phyloP scores from a whole-genome alignment of 2,797 vertebrate genomes.

The Thaleichthys pacificus region DNA sequence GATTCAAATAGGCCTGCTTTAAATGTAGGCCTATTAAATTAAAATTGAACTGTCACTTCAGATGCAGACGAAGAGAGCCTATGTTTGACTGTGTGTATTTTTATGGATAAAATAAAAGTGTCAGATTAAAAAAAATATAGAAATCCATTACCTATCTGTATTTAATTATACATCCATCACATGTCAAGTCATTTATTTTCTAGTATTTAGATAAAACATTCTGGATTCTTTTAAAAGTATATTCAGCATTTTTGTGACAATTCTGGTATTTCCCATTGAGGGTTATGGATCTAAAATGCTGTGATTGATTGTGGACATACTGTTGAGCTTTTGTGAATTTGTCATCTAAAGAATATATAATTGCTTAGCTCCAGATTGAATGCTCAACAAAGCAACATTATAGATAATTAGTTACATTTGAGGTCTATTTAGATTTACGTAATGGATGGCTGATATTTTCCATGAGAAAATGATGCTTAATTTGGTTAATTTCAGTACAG shows the following conservation, averaged over 20 bases:
- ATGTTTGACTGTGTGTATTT: not conserved
- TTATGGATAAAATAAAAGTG: not conserved
- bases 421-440: conserved; percentile 9
- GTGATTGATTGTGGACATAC: conserved; percentile 4
- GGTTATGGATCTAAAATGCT: conserved; percentile 24
- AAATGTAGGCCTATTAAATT: not conserved
- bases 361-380: conserved; percentile 14
- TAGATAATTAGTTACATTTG: conserved; percentile 11
- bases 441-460: not conserved
- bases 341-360: conserved; percentile 3
- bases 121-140: too few species aligned
- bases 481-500: conserved; percentile 6
- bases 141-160: not conserved
- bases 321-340: conserved; percentile 1
- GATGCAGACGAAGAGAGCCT: not conserved
- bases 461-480: conserved; percentile 9
- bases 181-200: not conserved
- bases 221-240: conserved; percentile 5
- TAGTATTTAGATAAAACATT: not conserved
- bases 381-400: conserved; percentile 8
- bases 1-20: conserved; percentile 24
- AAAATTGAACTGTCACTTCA: not conserved
- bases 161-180: not conserved
- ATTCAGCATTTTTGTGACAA: not conserved
- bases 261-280: not conserved